phyloP scores from a whole-genome alignment of 2,888 invertebrate species.

The Pheosia tremula region DNA sequence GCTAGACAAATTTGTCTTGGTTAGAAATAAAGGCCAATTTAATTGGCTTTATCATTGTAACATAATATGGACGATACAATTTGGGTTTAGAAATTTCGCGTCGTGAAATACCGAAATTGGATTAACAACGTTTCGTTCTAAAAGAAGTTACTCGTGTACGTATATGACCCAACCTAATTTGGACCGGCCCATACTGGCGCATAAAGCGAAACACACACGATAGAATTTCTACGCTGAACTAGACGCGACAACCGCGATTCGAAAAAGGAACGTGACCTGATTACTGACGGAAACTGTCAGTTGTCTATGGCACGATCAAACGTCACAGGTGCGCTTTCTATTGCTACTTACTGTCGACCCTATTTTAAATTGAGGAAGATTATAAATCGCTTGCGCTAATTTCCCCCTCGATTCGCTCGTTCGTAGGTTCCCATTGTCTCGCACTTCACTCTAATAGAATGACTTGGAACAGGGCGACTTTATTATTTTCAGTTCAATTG shows the following conservation, averaged over 20 bases:
- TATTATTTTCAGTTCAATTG: slow-evolving; percentile 61
- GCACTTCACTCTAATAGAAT: slow-evolving; percentile 57
- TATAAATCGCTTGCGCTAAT: slow-evolving; percentile 40
- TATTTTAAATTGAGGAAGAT: slow-evolving; percentile 41
- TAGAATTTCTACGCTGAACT: slow-evolving; percentile 49
- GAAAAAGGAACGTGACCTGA: slow-evolving; percentile 83
- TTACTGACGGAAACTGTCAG: slow-evolving; percentile 80
- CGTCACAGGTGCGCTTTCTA: slow-evolving; percentile 56
- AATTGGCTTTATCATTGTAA: neutral
- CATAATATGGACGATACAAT: too few species aligned
- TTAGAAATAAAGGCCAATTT: neutral
- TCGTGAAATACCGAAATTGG: neutral
- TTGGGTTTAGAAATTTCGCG: too few species aligned
- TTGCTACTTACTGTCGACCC: slow-evolving; percentile 44
- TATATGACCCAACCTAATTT: slow-evolving; percentile 50
- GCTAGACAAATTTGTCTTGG: neutral
- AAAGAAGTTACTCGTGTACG: slow-evolving; percentile 7
- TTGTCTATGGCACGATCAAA: slow-evolving; percentile 59
- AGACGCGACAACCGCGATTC: slow-evolving; percentile 65
- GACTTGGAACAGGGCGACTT: slow-evolving; percentile 55
- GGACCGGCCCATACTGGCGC: slow-evolving; percentile 35
- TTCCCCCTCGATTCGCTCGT: slow-evolving; percentile 54
- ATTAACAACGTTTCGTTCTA: neutral
- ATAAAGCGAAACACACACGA: slow-evolving; percentile 40
- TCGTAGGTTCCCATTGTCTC: slow-evolving; percentile 57